Conservation (phyloP, 1,140 invertebrate species). For the Ceratosolen solmsi region DNA sequence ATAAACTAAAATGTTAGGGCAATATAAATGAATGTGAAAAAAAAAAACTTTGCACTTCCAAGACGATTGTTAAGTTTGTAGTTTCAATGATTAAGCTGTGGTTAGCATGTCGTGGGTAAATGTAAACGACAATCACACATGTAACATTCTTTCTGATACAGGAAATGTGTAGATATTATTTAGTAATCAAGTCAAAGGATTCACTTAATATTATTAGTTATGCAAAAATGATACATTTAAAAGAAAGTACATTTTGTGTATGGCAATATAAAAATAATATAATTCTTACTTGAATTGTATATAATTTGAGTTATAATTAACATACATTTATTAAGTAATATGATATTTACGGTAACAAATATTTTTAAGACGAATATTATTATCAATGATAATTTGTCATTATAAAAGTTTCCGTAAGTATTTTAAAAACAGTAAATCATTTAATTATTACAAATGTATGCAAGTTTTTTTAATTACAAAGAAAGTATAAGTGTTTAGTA, state of each 20-base stretch:
- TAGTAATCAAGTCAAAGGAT: slow-evolving; percentile 15
- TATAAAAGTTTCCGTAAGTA: not conserved
- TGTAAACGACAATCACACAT: not conserved
- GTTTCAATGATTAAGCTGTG: not conserved
- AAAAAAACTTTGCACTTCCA: not conserved
- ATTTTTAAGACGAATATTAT: not conserved
- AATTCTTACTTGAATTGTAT: slow-evolving; percentile 32
- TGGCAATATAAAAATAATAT: not conserved
- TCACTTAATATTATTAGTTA: slow-evolving; percentile 20
- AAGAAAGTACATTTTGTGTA: slow-evolving; percentile 3
- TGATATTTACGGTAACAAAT: not conserved
- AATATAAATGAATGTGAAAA: not conserved
- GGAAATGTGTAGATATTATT: slow-evolving; percentile 41
- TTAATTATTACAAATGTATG: not conserved
- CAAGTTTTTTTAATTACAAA: slow-evolving; percentile 31
- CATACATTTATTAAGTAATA: slow-evolving; percentile 4
- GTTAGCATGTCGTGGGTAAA: not conserved
- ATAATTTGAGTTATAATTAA: slow-evolving; percentile 18
- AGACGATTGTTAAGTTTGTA: slow-evolving; percentile 31
- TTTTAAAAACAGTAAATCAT: not conserved
- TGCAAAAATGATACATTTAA: slow-evolving; percentile 3
- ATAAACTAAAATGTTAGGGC: slow-evolving; percentile 1
- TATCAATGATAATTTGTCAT: not conserved
- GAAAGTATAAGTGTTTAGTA: slow-evolving; percentile 12
- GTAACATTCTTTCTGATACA: slow-evolving; percentile 9